phyloP scores from a whole-genome alignment of 2,113 vertebrate species.

The Leptobrachium ailaonicum region DNA sequence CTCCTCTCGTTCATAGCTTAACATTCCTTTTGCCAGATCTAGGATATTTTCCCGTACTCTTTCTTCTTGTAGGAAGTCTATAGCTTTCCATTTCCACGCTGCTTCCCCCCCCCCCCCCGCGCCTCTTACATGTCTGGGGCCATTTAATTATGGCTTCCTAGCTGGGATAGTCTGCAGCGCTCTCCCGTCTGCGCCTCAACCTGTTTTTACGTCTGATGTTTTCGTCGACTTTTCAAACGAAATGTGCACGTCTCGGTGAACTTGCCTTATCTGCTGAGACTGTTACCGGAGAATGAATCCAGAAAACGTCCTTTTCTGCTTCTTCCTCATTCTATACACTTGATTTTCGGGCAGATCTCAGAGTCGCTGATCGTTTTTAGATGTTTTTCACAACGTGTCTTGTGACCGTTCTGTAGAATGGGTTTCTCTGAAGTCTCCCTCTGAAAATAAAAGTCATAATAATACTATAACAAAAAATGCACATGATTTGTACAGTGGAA shows the following conservation, averaged over 20 bases:
- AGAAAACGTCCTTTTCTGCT: too few species aligned
- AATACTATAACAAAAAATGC: too few species aligned
- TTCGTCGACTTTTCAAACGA: background rate
- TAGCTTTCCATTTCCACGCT: conserved; percentile 8
- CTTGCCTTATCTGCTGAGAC: too few species aligned
- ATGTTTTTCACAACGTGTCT: too few species aligned
- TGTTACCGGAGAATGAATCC: too few species aligned
- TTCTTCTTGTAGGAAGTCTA: conserved; percentile 18
- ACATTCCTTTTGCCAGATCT: conserved; percentile 36
- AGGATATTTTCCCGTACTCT: conserved; percentile 20
- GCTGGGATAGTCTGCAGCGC: background rate
- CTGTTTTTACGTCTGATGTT: background rate
- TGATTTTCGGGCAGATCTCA: too few species aligned
- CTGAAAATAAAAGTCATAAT: too few species aligned
- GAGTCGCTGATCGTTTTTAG: too few species aligned
- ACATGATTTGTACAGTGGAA: too few species aligned
- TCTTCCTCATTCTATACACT: too few species aligned
- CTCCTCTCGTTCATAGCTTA: conserved; percentile 39
- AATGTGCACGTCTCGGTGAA: background rate
- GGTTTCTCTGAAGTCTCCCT: too few species aligned
- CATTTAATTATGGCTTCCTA: conserved; percentile 36
- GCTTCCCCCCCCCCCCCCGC: conserved; percentile 26
- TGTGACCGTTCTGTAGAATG: too few species aligned
- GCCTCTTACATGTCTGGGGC: conserved; percentile 12
- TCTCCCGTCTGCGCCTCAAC: background rate